A percentile compares a stretch with the other conserved stretches of the same genome.
phyloP scores from a whole-genome alignment of 2,888 invertebrate species.

The Caenorhabditis sp. region DNA sequence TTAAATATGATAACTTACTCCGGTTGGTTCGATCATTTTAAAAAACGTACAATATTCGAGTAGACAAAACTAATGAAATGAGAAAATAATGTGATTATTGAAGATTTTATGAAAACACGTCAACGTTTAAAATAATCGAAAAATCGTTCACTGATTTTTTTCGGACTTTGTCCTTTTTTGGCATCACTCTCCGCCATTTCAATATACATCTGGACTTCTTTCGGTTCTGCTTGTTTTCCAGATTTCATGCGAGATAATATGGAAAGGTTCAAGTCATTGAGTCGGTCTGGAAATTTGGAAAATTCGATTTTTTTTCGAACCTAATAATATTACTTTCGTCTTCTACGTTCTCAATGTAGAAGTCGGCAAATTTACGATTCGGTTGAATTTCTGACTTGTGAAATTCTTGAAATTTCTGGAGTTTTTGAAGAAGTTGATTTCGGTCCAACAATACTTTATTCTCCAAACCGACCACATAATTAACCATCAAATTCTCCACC shows the following conservation, averaged over 20 bases:
- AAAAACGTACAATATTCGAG: neutral
- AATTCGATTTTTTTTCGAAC: neutral
- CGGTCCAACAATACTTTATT: conserved; percentile 6
- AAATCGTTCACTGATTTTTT: neutral
- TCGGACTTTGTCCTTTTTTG: neutral
- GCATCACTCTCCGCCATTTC: neutral
- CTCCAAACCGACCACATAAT: conserved; percentile 3
- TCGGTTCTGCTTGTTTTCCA: conserved; percentile 9
- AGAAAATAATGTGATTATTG: too few relatives aligned
- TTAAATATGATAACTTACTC: neutral
- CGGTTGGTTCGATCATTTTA: conserved; percentile 1
- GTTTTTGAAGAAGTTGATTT: neutral
- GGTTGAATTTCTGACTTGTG: conserved; percentile 11
- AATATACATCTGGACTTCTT: conserved; percentile 19
- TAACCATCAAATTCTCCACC: conserved; percentile 15
- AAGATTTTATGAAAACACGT: too few relatives aligned
- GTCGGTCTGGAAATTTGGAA: neutral
- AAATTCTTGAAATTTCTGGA: conserved; percentile 20
- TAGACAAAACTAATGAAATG: neutral
- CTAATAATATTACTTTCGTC: conserved; percentile 11
- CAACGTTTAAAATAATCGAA: neutral
- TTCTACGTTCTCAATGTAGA: conserved; percentile 10
- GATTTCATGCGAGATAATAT: neutral
- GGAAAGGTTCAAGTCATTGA: neutral
- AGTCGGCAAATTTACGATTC: conserved; percentile 7